Evolutionary conservation across 2,797 vertebrate species (phyloP).

Genomic region (Enteromius mattozi): DNA sequence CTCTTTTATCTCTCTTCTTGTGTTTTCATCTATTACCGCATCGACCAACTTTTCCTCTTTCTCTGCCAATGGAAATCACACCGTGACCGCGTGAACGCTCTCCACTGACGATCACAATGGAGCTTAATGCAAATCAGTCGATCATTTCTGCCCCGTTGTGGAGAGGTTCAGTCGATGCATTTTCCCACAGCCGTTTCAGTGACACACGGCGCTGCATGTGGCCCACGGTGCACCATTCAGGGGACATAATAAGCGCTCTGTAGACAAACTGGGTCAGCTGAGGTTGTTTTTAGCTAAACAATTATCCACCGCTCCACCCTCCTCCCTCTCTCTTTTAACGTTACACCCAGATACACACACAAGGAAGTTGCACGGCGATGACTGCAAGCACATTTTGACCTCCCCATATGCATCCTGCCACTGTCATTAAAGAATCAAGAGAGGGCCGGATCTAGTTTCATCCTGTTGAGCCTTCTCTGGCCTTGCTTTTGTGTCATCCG

Average conservation of each 20-base stretch:
- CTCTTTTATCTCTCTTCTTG: conserved; percentile 64
- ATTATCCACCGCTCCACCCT: conserved; percentile 17
- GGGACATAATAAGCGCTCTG: conserved; percentile 14
- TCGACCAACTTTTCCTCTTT: conserved; percentile 36
- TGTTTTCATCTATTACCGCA: conserved; percentile 63
- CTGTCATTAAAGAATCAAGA: conserved; percentile 66
- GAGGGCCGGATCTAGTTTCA: conserved; percentile 67
- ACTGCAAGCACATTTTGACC: conserved; percentile 36
- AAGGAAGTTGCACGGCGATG: conserved; percentile 21
- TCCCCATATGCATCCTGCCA: conserved; percentile 43
- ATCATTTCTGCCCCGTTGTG: conserved; percentile 6
- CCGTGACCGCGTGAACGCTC: not conserved
- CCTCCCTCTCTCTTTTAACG: not conserved
- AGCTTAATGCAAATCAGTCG: conserved; percentile 36
- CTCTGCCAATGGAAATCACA: conserved; percentile 27
- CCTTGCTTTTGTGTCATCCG: conserved; percentile 54
- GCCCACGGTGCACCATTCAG: conserved; percentile 4
- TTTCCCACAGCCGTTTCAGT: not conserved
- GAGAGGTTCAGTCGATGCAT: conserved; percentile 6
- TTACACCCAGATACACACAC: conserved; percentile 28
- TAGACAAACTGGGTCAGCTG: conserved; percentile 42
- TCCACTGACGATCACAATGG: not conserved
- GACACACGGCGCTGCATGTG: conserved; percentile 5
- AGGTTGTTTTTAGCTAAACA: conserved; percentile 50
- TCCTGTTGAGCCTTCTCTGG: conserved; percentile 65